Conservation (phyloP, 2,113 vertebrate genomes). For the Columbina picui region DNA sequence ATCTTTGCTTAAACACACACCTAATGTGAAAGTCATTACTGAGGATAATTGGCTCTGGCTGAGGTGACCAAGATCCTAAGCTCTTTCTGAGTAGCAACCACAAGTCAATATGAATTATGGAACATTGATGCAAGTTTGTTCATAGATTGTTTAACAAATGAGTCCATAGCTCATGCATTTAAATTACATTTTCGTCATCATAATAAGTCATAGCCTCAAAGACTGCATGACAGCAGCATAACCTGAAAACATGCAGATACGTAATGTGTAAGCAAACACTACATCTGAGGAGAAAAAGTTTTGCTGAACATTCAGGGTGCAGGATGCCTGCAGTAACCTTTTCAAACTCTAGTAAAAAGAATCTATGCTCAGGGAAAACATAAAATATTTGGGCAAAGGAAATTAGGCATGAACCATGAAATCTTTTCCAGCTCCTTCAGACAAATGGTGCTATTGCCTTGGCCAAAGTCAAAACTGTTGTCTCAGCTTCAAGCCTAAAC, state of each 20-base stretch:
- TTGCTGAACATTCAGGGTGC: background rate
- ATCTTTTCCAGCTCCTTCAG: background rate
- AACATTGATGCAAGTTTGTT: background rate
- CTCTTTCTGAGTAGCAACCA: background rate
- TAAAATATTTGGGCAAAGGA: background rate
- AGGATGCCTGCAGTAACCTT: background rate
- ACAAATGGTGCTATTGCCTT: accelerated
- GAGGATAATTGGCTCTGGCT: background rate
- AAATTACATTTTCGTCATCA: background rate
- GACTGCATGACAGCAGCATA: background rate
- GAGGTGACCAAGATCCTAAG: background rate
- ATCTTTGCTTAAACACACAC: background rate
- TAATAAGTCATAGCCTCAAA: background rate
- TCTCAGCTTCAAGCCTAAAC: background rate
- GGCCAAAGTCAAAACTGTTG: background rate
- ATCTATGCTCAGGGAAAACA: background rate
- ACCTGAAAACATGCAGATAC: background rate
- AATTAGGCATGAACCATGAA: background rate
- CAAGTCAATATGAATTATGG: background rate
- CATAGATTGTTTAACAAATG: background rate
- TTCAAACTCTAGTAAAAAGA: background rate
- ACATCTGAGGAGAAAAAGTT: background rate
- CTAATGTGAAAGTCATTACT: background rate
- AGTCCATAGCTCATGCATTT: background rate
- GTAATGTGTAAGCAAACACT: background rate